phyloP scores from a whole-genome alignment of 2,888 invertebrate species.

The Polymixis lichenea region DNA sequence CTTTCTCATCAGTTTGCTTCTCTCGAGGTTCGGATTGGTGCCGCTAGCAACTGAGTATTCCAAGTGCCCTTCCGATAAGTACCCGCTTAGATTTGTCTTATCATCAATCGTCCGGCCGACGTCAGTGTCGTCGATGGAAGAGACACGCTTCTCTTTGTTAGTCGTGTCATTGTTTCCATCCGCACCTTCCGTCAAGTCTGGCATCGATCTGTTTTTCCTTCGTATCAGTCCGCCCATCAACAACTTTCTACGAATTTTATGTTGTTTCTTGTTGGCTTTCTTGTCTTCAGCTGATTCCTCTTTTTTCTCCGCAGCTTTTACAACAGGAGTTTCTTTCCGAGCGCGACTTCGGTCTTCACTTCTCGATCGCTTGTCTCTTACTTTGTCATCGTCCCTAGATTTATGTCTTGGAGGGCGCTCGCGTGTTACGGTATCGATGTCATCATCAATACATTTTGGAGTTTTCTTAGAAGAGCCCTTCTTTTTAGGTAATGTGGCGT shows the following conservation, averaged over 20 bases:
- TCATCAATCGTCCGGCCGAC: conserved; percentile 92
- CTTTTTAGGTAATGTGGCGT: conserved; percentile 97
- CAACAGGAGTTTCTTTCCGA: conserved; percentile 93
- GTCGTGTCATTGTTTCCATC: conserved; percentile 86
- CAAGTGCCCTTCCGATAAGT: conserved; percentile 96
- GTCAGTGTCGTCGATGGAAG: conserved; percentile 94
- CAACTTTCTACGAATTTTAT: conserved; percentile 96
- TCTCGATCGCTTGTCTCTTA: conserved; percentile 94
- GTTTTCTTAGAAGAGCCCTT: conserved; percentile 93
- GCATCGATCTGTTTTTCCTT: conserved; percentile 97
- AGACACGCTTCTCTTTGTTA: conserved; percentile 84
- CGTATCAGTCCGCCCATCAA: conserved; percentile 97
- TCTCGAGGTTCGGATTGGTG: conserved; percentile 95
- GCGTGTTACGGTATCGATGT: conserved; percentile 93
- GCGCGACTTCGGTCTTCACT: conserved; percentile 96
- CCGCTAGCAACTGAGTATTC: conserved; percentile 93
- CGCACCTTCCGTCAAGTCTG: conserved; percentile 96
- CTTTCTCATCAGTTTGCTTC: conserved; percentile 96
- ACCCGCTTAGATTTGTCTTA: conserved; percentile 93
- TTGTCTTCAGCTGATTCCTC: conserved; percentile 92
- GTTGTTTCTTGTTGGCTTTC: conserved; percentile 96
- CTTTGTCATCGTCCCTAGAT: conserved; percentile 93
- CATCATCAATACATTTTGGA: conserved; percentile 93
- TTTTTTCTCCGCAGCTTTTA: conserved; percentile 90
- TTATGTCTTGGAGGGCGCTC: conserved; percentile 94